Percentiles rank a stretch among this genome's conserved stretches.
Evolutionary conservation across 2,113 vertebrate genomes (phyloP).

Genomic region (Morone saxatilis): DNA sequence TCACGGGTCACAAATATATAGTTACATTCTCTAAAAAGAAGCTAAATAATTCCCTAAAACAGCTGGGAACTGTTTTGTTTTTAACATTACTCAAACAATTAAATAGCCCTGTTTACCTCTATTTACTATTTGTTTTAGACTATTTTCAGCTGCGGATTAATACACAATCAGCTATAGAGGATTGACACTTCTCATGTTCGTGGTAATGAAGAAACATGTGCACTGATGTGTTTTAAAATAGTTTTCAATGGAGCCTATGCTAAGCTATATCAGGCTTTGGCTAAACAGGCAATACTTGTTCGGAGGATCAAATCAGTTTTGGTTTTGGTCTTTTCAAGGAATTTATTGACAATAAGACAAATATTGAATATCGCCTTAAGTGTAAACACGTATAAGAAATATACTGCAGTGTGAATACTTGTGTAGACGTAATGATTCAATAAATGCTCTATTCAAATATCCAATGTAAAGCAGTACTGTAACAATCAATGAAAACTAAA

Average conservation of each 20-base stretch:
- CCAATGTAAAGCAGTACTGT: conserved; percentile 36
- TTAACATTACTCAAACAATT: background rate
- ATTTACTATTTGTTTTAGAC: background rate
- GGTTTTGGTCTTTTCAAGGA: background rate
- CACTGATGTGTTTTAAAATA: background rate
- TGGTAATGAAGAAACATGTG: background rate
- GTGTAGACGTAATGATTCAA: background rate
- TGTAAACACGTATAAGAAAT: background rate
- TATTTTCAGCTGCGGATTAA: background rate
- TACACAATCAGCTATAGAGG: background rate
- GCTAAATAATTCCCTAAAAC: too few relatives aligned
- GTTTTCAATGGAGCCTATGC: background rate
- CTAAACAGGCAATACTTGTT: background rate
- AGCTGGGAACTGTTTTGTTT: background rate
- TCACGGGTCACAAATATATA: too few relatives aligned
- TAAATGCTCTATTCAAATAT: conserved; percentile 15
- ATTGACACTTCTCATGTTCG: background rate
- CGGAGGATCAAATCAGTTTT: background rate
- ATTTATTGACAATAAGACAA: background rate
- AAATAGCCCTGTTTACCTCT: background rate
- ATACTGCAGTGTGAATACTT: conserved; percentile 13
- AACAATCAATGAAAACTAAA: conserved; percentile 47
- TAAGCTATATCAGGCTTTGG: background rate
- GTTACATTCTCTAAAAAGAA: too few relatives aligned
- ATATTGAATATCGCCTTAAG: background rate